Base-by-base conservation (phyloP, 2,113 vertebrate genomes). In the Nematolebias whitei region DNA sequence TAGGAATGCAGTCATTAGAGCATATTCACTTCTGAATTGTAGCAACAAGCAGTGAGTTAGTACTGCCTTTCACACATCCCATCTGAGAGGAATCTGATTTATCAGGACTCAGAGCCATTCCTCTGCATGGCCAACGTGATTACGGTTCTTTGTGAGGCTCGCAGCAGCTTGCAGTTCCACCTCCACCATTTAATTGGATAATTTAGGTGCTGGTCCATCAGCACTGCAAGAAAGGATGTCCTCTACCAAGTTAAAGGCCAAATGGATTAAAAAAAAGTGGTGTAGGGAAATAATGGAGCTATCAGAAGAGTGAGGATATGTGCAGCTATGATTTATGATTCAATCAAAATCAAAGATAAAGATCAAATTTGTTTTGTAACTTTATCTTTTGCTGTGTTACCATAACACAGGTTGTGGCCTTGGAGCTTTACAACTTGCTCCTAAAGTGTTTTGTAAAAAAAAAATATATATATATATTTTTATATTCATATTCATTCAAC, bases 31-130 rank as follows among this genome's bases (percentile, higher is more conserved):
- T 44, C 4, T 23, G 16, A 57, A 22, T 50, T 43, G 80, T 29
- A 50, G 71, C 66, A 39, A 63, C 50, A 47, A 52, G 63, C 76
- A 67, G 68, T 65, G 76, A 78, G 74, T 84, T 65, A 63, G 71
- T 80, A 83, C 80, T 89, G 86, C 88, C 84, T 84, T 80, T 83
- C 87, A 74, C 85, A 78, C 80, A 82, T 89, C 80, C 73, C 76
- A 58, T 60, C 75, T 60, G 74, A 86, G 73, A 83, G 57, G 90
- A 91, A 90, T 88, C 82, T 76, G 80, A 89, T 88, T 83, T 82
- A 84, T 86, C 83, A 77, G 73, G 52, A 72, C 73, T 76, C 64
- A 45, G 71, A 76, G 70, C 69, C 78, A 77, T 82, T 86, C 82
- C 66, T 80, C 49, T 81, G 65, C 71, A 59, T 40, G 56, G 77